Base-by-base conservation (phyloP, 2,113 vertebrate species). In the Rhagologus leucostigma region DNA sequence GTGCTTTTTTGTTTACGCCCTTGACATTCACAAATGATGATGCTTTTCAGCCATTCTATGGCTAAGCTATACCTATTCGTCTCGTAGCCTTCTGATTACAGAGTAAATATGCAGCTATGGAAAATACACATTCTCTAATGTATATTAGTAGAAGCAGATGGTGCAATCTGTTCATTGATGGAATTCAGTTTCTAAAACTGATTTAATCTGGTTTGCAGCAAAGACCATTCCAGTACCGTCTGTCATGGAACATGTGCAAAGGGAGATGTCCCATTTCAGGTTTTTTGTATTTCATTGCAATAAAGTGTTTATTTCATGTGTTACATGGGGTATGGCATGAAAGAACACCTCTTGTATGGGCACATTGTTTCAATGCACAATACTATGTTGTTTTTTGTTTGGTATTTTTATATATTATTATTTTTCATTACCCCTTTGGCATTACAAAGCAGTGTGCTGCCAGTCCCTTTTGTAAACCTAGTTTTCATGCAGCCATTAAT, bases 131-230 rank as follows among this genome's bases (percentile, higher is more conserved):
- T 95, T 94, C 78, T 91, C 41, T 96, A 89, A 95, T 87, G 57
- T 83, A 85, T 50, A 82, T 97, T 94, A 77, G 89, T 90, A 78
- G 53, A 83, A 96, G 69, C 97, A 96, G 90, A 94, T 93, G 90
- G 75, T 83, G 30, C 95, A 90, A 12, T 89, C 79, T 94, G 87
- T 93, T 96, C 65, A 47, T 83, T 67, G 23, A 41, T 93, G 78
- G 44, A 93, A 83, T 95, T 97, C 90, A 78, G 84, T 62, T 94
- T 95, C 90, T 68, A 81, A 85, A 94, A 90, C 78, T 94, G 81
- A 88, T 92, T 75, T 91, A 62, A 91, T 96, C 82, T 96, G 78
- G 75, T 97, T 77, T 90, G 76, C 82, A 86, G 53, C 79, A 93
- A 92, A 95, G 82, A 95, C 46, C 17, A 10, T 68, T 91, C 57